phyloP scores from a whole-genome alignment of 2,797 vertebrate genomes.

The Gouania willdenowi region DNA sequence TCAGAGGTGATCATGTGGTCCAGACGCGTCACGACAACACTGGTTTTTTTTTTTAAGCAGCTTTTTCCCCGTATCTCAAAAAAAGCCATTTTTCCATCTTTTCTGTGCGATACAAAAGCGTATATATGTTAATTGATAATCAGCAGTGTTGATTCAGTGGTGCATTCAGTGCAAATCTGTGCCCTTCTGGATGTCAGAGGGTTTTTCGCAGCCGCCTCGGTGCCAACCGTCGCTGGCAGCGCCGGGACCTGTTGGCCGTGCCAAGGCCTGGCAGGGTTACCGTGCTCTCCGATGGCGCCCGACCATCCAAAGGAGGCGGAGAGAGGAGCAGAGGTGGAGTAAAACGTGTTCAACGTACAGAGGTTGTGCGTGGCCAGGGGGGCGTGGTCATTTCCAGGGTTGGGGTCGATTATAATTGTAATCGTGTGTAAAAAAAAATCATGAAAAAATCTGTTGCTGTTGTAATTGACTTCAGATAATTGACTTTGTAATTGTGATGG shows the following conservation, averaged over 20 bases:
- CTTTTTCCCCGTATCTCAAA: slow-evolving; percentile 58
- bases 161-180: slow-evolving; percentile 74
- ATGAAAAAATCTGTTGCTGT: no score
- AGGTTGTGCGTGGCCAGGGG: no score
- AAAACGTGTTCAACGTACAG: no score
- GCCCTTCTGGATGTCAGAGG: slow-evolving; percentile 80
- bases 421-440: no score
- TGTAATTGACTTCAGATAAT: no score
- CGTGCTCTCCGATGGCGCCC: slow-evolving; percentile 76
- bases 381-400: no score
- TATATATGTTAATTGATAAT: slow-evolving; percentile 80
- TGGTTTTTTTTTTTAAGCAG: slow-evolving; percentile 44
- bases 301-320: no score
- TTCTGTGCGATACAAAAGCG: slow-evolving; percentile 62
- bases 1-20: no score
- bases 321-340: no score
- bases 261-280: slow-evolving; percentile 78
- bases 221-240: slow-evolving; percentile 78
- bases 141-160: slow-evolving; percentile 78
- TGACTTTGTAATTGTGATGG: no score
- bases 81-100: slow-evolving; percentile 44
- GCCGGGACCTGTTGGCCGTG: slow-evolving; percentile 76
- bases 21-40: no score
- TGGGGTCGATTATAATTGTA: no score
- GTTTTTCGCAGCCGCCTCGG: slow-evolving; percentile 61